These are phyloP conservation scores for Oreochromis spilurus DNA, from an alignment of 2,113 vertebrate genomes.

Conservation along the genomic window DNA sequence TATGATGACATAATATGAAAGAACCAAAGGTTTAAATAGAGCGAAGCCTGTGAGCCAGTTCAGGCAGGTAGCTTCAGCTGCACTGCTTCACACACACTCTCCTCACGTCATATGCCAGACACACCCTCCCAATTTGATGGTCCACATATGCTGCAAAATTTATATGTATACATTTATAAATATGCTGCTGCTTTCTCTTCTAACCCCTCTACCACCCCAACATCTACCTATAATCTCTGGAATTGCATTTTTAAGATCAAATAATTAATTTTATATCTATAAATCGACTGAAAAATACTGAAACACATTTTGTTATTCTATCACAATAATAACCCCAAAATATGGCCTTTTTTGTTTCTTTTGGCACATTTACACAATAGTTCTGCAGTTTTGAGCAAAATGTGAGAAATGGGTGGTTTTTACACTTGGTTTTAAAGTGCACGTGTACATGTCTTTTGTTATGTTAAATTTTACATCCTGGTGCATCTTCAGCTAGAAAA, in stretches of 20 bases:
- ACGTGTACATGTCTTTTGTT: not conserved
- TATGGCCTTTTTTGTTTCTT: not conserved
- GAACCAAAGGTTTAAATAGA: not conserved
- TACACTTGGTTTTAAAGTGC: not conserved
- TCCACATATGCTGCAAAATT: not conserved
- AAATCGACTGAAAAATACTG: not conserved
- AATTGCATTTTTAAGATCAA: not conserved
- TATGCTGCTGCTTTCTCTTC: accelerated
- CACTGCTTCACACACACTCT: not conserved
- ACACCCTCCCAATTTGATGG: not conserved
- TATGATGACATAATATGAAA: not conserved
- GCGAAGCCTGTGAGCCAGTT: not conserved
- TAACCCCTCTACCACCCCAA: not conserved
- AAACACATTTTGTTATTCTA: not conserved
- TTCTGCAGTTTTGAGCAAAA: not conserved
- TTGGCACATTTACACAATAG: not conserved
- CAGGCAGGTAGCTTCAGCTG: not conserved
- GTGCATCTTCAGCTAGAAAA: not conserved
- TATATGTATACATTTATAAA: not conserved
- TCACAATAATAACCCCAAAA: not conserved
- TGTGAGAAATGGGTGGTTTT: not conserved
- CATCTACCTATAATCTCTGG: not conserved
- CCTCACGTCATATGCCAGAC: accelerated
- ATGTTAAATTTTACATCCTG: not conserved
- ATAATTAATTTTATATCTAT: not conserved